Base-by-base conservation (phyloP, 2,113 vertebrate species). In the Platysteira castanea region DNA sequence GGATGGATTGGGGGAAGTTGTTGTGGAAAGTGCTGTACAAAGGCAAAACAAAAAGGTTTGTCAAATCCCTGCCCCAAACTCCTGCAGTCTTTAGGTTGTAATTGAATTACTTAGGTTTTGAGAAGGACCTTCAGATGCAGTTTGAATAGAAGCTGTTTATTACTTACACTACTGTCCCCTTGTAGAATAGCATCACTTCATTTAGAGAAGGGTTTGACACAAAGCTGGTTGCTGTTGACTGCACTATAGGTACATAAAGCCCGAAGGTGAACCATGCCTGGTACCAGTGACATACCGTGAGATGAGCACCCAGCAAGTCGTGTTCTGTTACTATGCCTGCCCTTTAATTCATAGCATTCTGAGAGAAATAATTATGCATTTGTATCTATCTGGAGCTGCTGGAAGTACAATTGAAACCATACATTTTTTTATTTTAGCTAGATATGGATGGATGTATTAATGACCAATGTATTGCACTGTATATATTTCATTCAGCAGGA, bases 231-330 rank as follows among this genome's bases (percentile, higher is more conserved):
- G 35, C 20, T 13, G 4, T 47, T 94, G 41, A 9, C 33, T 56
- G 14, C 1, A 0, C 14, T 50, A 3, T 33, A 50, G 35, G 22
- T 54, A 5, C 1, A 1, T 30, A 49, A 60, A 89, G 7, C 35
- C 35, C 20, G 49, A 53, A 78, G 22, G n/a, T 42, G 74, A 87
- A n/a, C 54, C 20, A 6, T 57, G 71, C 60, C 63, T 37, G 50
- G 17, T 61, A 75, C n/a, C 28, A 60, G 31, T 50, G 42, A 59
- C 84, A 80, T 63, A 50, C 33, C 26, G 30, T 67, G 42, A 82
- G 49, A 87, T 24, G 31, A 81, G 73, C n/a, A 53, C 23, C 19
- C 11, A 7, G 69, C 54, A 81, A 65, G 30, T 42, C 47, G 18
- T 44, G 57, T 77, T 80, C 57, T 87, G 24, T 80, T 84, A 50